These are phyloP conservation scores for Pristionchus japonicus DNA, from an alignment of 2,888 invertebrate genomes.

Conservation along the genomic window DNA sequence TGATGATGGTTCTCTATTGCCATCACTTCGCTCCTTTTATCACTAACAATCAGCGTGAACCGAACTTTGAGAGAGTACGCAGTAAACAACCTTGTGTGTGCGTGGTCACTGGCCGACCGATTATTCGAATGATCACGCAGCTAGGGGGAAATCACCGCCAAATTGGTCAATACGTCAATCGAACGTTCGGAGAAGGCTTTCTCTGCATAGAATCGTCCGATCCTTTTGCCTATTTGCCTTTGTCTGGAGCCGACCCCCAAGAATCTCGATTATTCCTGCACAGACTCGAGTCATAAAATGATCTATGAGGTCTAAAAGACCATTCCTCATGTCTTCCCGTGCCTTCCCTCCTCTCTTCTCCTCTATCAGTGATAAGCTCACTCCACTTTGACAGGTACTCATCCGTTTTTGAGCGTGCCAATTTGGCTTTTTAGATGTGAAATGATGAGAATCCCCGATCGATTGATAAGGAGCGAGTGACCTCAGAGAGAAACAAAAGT, in stretches of 20 bases:
- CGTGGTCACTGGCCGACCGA: background rate
- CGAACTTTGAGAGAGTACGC: background rate
- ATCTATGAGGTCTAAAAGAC: background rate
- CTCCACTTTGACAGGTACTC: background rate
- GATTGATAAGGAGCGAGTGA: background rate
- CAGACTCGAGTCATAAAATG: conserved; percentile 5
- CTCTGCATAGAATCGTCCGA: background rate
- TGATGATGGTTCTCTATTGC: background rate
- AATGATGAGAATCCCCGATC: background rate
- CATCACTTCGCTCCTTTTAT: background rate
- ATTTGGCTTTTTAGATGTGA: background rate
- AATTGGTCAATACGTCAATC: background rate
- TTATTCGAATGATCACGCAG: background rate
- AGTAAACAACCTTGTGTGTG: conserved; percentile 8
- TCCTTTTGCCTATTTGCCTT: background rate
- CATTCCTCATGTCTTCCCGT: no score
- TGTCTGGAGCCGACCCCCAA: conserved; percentile 19
- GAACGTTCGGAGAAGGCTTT: background rate
- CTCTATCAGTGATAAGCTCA: conserved; percentile 20
- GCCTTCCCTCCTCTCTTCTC: background rate
- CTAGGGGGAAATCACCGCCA: background rate
- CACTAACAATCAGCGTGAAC: background rate
- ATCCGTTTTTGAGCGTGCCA: background rate
- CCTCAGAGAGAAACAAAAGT: background rate
- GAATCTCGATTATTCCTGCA: background rate